Evolutionary conservation across 1,140 invertebrate species (phyloP), one percentile per base, ranked within the genome.

Genomic region (Drosophila sp.): DNA sequence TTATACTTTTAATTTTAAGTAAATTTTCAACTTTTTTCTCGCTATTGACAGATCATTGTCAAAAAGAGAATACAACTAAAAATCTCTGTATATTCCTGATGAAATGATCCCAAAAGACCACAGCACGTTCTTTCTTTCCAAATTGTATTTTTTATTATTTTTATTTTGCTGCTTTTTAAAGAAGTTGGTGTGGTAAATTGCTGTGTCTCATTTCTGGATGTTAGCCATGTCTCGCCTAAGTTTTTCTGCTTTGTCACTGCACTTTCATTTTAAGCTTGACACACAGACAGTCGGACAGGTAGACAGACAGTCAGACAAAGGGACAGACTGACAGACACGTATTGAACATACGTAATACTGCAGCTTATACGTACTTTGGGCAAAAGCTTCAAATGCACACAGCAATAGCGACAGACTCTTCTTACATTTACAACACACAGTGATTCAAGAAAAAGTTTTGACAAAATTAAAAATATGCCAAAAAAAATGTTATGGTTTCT

Each of bases 171-270:
- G 54, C 56, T 27, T 3, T 36, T 21, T 14, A 5, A 16, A 38
- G 32, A 58, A 46, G 25, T 27, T 27, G 40, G 27, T 9, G 36
- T 27, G 46, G n/a, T 77, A 75, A 74, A 54, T 74, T 78, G 11
- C 13, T 80, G 27, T 50, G 81, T 70, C 81, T 84, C 67, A 76
- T 56, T 74, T 48, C 54, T 57, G 27, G 21, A 43, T 67, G 45
- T 45, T 46, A 69, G 66, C 72, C 71, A 71, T 62, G 72, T 63
- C 69, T 58, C 27, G 36, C 46, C 62, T 66, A 67, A 63, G 75
- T 82, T 87, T 84, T 86, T 71, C 63, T 76, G 82, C 82, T 86
- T 87, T 87, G 82, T 86, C 82, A 87, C 72, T 86, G 82, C 82
- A 86, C 82, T 86, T 87, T 86, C 78, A 86, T 86, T 86, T 86